Evolutionary conservation across 1,140 invertebrate genomes (phyloP), one percentile per base, ranked within the genome.

Genomic region (Ostrea denselamellosa): DNA sequence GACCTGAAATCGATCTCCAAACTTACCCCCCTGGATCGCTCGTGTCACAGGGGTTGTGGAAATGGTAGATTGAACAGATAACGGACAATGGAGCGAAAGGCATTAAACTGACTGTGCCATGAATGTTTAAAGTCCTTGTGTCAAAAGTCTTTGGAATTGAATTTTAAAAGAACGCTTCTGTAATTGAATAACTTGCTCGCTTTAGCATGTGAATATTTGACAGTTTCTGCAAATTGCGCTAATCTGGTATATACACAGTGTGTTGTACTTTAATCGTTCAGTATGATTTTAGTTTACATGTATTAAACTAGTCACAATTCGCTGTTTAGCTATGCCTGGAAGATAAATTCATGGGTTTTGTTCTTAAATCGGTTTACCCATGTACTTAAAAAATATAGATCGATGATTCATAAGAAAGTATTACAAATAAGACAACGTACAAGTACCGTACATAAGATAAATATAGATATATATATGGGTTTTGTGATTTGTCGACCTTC

Each of bases 121-220:
- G 22, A 12, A 71, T 71, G 22, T 68, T 68, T 68, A 68, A 68
- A 68, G 65, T n/a, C 65, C 65, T n/a, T n/a, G 65, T 68, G 65
- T 22, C 65, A 68, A 68, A 68, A 22, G 65, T 68, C 65, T 62
- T 62, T 68, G 65, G 19, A 68, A 68, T 68, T 7, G 65, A n/a
- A 22, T 10, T 62, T 19, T 68, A 68, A 68, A 68, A 68, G 65
- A n/a, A 68, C 65, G 65, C 9, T 68, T 25, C 25, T 68, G 65
- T 68, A 68, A 25, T 68, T 25, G 65, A 68, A 68, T 68, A n/a
- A 68, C 65, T 68, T 68, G 65, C n/a, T 68, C 25, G 65, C 65
- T n/a, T 68, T 68, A 68, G 65, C 65, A 25, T 68, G 22, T 68
- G 19, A 68, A 68, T 68, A 4, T 9, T 22, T 68, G 65, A 22